phyloP scores from a whole-genome alignment of 2,888 invertebrate genomes.

The Hipparchia semele region DNA sequence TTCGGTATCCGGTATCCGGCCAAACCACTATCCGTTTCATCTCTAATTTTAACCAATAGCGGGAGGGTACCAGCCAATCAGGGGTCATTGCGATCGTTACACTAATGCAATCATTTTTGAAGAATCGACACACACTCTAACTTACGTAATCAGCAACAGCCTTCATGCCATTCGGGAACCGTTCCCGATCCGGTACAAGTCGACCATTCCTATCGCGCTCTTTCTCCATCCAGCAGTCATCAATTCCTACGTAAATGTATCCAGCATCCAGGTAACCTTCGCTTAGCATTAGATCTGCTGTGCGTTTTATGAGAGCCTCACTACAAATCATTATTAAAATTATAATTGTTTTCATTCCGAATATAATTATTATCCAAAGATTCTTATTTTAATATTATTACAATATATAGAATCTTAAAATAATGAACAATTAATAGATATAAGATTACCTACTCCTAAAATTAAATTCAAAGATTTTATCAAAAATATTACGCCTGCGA shows the following conservation, averaged over 20 bases:
- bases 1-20: too few species aligned
- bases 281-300: conserved; percentile 84
- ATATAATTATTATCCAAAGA: too few species aligned
- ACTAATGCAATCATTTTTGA: too few species aligned
- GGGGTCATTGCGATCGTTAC: too few species aligned
- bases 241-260: conserved; percentile 88
- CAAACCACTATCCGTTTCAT: too few species aligned
- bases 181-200: conserved; percentile 84
- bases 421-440: too few species aligned
- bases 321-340: conserved; percentile 56
- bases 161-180: conserved; percentile 90
- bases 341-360: too few species aligned
- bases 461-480: background rate
- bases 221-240: conserved; percentile 90
- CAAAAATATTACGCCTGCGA: background rate
- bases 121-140: background rate
- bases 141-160: conserved; percentile 87
- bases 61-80: too few species aligned
- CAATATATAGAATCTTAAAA: too few species aligned
- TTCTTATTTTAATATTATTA: too few species aligned
- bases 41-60: too few species aligned
- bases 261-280: conserved; percentile 88
- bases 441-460: too few species aligned
- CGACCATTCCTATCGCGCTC: conserved; percentile 82
- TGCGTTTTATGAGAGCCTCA: conserved; percentile 84